Evolutionary conservation across 2,888 invertebrate genomes (phyloP).

Genomic region (Chloromyia formosa): DNA sequence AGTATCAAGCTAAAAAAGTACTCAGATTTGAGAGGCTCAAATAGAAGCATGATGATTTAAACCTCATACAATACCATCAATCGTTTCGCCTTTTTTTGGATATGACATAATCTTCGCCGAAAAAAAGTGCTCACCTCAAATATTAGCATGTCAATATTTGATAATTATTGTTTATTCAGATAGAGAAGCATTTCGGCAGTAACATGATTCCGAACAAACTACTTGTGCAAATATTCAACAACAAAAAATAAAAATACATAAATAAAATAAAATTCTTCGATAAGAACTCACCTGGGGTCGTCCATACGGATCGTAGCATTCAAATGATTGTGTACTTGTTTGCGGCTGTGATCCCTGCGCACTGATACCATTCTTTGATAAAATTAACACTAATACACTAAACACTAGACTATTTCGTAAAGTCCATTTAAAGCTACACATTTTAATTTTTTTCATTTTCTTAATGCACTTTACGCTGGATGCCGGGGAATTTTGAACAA

Average conservation of each 20-base stretch:
- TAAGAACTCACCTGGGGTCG: constrained; percentile 66
- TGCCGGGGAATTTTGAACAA: not conserved
- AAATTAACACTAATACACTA: constrained; percentile 42
- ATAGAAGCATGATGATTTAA: no score
- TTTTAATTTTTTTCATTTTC: constrained; percentile 39
- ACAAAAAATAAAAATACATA: not conserved
- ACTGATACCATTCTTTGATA: constrained; percentile 1
- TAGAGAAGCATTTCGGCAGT: not conserved
- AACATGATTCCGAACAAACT: not conserved
- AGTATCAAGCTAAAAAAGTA: no score
- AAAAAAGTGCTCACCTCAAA: constrained; percentile 1
- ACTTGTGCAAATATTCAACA: constrained; percentile 4
- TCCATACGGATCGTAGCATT: constrained; percentile 68
- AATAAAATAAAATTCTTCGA: not conserved
- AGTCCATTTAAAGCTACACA: constrained; percentile 39
- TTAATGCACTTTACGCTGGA: not conserved
- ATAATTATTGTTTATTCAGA: not conserved
- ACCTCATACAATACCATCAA: no score
- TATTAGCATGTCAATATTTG: constrained; percentile 20
- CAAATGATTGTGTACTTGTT: constrained; percentile 60
- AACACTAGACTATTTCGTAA: constrained; percentile 31
- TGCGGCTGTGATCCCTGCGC: constrained; percentile 11
- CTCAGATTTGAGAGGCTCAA: no score
- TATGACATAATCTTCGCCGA: constrained; percentile 6
- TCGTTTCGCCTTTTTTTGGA: not conserved